These are phyloP conservation scores for Pelosia muscerda DNA, from an alignment of 2,888 invertebrate genomes.

Conservation along the genomic window DNA sequence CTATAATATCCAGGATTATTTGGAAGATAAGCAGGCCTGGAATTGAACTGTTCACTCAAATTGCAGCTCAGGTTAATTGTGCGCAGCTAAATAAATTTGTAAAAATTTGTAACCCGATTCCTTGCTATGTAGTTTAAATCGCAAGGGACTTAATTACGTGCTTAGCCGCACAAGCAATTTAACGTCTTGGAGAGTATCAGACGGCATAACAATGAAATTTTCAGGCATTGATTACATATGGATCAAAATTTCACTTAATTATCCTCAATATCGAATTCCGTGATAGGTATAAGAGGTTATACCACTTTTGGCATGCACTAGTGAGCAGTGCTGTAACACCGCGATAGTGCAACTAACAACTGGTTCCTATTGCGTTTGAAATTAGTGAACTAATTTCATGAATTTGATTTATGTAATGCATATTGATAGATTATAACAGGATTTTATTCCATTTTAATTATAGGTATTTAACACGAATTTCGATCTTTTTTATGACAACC, in stretches of 20 bases:
- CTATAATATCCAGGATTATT: too few relatives aligned
- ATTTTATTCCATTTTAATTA: neutral
- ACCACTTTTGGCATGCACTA: conserved; percentile 39
- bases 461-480: neutral
- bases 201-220: neutral
- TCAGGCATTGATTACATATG: conserved; percentile 15
- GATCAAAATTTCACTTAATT: conserved; percentile 49
- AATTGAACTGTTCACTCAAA: too few relatives aligned
- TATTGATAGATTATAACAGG: neutral
- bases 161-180: too few relatives aligned
- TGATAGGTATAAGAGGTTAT: conserved; percentile 39
- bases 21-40: too few relatives aligned
- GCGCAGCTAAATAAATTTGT: too few relatives aligned
- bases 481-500: neutral
- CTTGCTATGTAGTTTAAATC: too few relatives aligned
- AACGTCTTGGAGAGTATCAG: neutral
- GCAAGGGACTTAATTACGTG: too few relatives aligned
- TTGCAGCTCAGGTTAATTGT: too few relatives aligned
- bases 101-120: too few relatives aligned
- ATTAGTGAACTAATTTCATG: conserved; percentile 23
- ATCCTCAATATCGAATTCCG: conserved; percentile 39
- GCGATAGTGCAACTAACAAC: conserved; percentile 42
- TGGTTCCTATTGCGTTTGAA: conserved; percentile 34
- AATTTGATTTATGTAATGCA: conserved; percentile 19
- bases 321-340: conserved; percentile 40